phyloP scores from a whole-genome alignment of 2,888 invertebrate species.

The Ichneumon xanthorius region DNA sequence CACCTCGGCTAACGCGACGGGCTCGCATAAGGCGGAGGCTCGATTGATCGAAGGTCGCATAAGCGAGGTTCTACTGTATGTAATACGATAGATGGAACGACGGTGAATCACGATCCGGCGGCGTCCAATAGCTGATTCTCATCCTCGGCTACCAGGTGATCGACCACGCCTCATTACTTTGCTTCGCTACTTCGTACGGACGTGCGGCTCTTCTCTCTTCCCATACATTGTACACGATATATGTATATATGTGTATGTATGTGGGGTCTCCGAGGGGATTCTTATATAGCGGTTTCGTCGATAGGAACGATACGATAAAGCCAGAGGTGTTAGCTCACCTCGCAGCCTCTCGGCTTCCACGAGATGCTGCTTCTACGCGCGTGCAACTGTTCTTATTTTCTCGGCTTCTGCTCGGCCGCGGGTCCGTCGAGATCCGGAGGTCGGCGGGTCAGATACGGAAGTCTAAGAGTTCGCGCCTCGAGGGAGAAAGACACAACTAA shows the following conservation, averaged over 20 bases:
- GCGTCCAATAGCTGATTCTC: constrained; percentile 65
- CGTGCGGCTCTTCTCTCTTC: constrained; percentile 49
- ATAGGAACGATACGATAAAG: constrained; percentile 66
- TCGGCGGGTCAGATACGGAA: constrained; percentile 66
- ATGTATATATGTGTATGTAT: not conserved
- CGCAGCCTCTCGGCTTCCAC: constrained; percentile 24
- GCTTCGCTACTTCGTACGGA: constrained; percentile 77
- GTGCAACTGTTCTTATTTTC: constrained; percentile 25
- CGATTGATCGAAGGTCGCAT: too few relatives aligned
- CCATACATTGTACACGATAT: not conserved
- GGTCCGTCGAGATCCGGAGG: constrained; percentile 49
- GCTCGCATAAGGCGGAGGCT: too few relatives aligned
- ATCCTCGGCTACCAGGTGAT: constrained; percentile 81
- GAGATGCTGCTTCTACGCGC: not conserved
- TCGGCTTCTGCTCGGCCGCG: constrained; percentile 44
- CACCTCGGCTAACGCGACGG: too few relatives aligned
- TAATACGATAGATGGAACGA: constrained; percentile 20
- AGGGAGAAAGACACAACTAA: constrained; percentile 53
- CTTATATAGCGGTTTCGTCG: constrained; percentile 51
- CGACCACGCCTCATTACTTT: constrained; percentile 84
- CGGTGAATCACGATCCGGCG: constrained; percentile 60
- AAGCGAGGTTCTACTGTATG: not conserved
- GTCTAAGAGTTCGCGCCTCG: constrained; percentile 66
- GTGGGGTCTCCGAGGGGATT: constrained; percentile 1
- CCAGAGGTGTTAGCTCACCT: constrained; percentile 61